Evolutionary conservation across 2,797 vertebrate species (phyloP).

Genomic region (Artibeus lituratus): DNA sequence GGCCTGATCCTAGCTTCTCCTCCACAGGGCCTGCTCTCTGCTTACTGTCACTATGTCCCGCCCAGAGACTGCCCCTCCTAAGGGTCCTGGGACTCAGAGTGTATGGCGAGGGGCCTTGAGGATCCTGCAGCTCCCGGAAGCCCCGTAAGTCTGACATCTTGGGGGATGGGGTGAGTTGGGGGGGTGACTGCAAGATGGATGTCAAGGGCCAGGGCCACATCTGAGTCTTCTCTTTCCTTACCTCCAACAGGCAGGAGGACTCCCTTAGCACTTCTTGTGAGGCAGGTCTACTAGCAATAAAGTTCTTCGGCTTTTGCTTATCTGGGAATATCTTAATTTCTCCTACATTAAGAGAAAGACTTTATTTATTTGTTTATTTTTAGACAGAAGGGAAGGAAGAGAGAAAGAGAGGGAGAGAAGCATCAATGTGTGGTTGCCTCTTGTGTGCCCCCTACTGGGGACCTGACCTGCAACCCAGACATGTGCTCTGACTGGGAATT

Average conservation of each 20-base stretch:
- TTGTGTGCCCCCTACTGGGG: too few species aligned
- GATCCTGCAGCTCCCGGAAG: constrained; percentile 69
- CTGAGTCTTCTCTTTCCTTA: neutral
- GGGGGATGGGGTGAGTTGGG: neutral
- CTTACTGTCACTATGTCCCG: constrained; percentile 82
- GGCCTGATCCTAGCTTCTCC: neutral
- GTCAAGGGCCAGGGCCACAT: neutral
- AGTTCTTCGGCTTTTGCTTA: neutral
- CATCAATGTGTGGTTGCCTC: too few species aligned
- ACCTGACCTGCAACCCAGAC: too few species aligned
- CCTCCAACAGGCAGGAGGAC: neutral
- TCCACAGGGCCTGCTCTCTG: constrained; percentile 80
- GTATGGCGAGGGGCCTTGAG: constrained; percentile 63
- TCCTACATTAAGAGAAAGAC: neutral
- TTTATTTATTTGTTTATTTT: too few species aligned
- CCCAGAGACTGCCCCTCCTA: neutral
- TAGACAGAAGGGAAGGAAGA: too few species aligned
- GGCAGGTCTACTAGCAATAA: neutral
- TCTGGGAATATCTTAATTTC: neutral
- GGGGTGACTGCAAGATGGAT: neutral
- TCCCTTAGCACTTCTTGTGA: neutral
- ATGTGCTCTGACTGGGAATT: too few species aligned
- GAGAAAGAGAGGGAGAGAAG: too few species aligned
- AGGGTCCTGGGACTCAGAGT: neutral
- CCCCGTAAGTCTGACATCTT: constrained; percentile 14